These are phyloP conservation scores for Eupelmus urozonus DNA, from an alignment of 2,888 invertebrate species.

Conservation along the genomic window DNA sequence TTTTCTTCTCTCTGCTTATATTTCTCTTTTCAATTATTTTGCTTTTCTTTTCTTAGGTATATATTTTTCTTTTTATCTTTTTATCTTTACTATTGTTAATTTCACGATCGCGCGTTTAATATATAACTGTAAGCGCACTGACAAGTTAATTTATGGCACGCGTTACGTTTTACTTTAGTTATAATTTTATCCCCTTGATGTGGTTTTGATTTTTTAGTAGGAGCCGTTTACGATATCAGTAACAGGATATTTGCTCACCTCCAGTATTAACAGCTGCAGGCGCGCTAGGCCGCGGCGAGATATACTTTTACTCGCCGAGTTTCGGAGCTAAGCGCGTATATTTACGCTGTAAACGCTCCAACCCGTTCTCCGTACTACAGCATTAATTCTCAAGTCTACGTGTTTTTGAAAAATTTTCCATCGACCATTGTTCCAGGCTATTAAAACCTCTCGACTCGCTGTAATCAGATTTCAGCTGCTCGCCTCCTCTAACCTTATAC, in stretches of 20 bases:
- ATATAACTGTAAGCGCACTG: background rate
- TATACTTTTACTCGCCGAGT: too few relatives aligned
- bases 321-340: too few relatives aligned
- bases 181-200: background rate
- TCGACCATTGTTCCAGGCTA: too few relatives aligned
- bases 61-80: background rate
- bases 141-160: conserved; percentile 8
- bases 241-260: conserved; percentile 21
- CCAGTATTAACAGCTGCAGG: conserved; percentile 33
- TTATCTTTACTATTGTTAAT: too few relatives aligned
- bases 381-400: too few relatives aligned
- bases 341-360: too few relatives aligned
- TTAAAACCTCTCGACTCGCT: background rate
- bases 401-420: too few relatives aligned
- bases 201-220: background rate
- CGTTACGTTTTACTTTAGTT: background rate
- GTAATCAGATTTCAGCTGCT: background rate
- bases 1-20: too few relatives aligned
- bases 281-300: background rate
- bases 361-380: too few relatives aligned
- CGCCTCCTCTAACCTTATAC: too few relatives aligned
- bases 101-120: background rate
- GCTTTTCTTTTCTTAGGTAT: too few relatives aligned
- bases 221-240: background rate
- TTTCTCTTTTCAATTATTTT: too few relatives aligned